These are phyloP conservation scores for Daktulosphaira vitifoliae DNA, from an alignment of 1,140 invertebrate species.

Conservation along the genomic window DNA sequence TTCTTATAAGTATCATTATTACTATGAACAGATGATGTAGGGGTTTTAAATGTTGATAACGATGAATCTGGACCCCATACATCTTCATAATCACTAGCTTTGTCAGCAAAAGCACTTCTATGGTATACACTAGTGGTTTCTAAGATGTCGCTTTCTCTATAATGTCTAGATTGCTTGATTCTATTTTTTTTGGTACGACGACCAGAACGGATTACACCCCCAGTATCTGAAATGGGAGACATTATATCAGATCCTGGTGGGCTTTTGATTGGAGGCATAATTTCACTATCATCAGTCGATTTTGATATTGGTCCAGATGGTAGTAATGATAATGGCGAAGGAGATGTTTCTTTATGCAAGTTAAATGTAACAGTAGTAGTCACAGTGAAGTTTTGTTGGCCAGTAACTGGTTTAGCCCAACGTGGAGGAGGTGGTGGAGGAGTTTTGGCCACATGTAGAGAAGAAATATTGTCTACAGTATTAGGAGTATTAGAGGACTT, in stretches of 20 bases:
- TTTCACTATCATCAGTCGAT: conserved; percentile 27
- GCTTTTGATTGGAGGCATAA: conserved; percentile 26
- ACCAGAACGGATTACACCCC: conserved; percentile 37
- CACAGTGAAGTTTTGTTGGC: conserved; percentile 61
- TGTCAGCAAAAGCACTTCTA: conserved; percentile 76
- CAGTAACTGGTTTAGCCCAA: conserved; percentile 49
- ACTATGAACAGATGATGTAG: conserved; percentile 44
- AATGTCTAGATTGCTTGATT: conserved; percentile 51
- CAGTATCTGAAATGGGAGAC: conserved; percentile 42
- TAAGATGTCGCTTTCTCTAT: conserved; percentile 72
- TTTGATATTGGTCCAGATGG: conserved; percentile 15
- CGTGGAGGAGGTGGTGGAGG: conserved; percentile 56
- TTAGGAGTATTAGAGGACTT: conserved; percentile 38
- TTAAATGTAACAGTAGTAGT: conserved; percentile 75
- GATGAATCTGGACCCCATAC: conserved; percentile 67
- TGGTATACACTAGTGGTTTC: conserved; percentile 69
- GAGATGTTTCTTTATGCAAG: conserved; percentile 51
- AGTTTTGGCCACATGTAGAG: conserved; percentile 44
- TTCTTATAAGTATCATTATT: conserved; percentile 28
- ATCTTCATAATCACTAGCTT: conserved; percentile 91
- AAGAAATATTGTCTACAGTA: background rate
- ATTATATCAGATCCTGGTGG: conserved; percentile 31
- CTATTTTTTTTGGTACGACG: conserved; percentile 16
- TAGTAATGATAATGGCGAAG: conserved; percentile 34
- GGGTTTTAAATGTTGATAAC: conserved; percentile 40